Evolutionary conservation across 2,888 invertebrate species (phyloP).

Genomic region (Oscheius sp.): DNA sequence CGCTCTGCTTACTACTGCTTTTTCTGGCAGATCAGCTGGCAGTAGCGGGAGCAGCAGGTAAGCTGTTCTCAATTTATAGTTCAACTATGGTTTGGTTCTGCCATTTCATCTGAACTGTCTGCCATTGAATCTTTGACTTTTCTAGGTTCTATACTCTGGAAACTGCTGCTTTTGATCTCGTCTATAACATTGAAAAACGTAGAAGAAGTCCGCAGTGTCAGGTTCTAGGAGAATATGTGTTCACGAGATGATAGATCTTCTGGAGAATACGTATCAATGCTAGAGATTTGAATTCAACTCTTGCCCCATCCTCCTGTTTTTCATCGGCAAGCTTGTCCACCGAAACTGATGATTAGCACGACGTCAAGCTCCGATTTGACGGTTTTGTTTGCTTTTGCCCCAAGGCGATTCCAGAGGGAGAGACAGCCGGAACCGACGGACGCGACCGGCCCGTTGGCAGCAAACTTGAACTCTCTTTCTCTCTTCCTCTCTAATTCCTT

Average conservation of each 20-base stretch:
- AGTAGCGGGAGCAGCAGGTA: neutral
- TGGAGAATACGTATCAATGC: neutral
- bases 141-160: neutral
- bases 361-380: slow-evolving; percentile 32
- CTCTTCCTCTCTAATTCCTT: neutral
- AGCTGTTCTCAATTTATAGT: neutral
- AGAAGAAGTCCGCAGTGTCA: too few species aligned
- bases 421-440: slow-evolving; percentile 24
- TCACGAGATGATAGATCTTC: neutral
- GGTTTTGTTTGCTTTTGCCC: slow-evolving; percentile 34
- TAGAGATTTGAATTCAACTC: neutral
- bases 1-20: slow-evolving; percentile 29
- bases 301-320: neutral
- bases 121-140: neutral
- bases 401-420: slow-evolving; percentile 31
- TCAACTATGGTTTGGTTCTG: neutral
- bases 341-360: slow-evolving; percentile 2
- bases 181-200: neutral
- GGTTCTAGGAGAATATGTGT: too few species aligned
- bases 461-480: slow-evolving; percentile 22
- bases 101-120: neutral
- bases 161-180: neutral
- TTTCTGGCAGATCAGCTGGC: neutral
- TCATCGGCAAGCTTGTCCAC: neutral
- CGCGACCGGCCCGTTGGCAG: slow-evolving; percentile 16